phyloP scores from a whole-genome alignment of 2,113 vertebrate species.

The Panthera uncia region DNA sequence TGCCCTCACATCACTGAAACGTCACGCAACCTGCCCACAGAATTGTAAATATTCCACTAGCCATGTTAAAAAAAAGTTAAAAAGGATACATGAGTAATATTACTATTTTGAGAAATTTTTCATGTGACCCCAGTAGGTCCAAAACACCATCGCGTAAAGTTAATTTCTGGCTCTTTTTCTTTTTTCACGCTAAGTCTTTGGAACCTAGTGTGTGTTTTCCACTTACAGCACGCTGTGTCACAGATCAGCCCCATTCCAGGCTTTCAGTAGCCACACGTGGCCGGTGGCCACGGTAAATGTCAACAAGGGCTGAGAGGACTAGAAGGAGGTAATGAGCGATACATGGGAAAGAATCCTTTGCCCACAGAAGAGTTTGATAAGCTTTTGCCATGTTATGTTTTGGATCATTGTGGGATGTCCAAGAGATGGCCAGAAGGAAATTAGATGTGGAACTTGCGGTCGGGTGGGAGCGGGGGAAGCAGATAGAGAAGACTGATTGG shows the following conservation, averaged over 20 bases:
- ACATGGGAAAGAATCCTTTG: background rate
- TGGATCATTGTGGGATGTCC: background rate
- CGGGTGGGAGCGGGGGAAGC: too few relatives aligned
- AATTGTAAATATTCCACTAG: background rate
- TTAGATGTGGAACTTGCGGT: background rate
- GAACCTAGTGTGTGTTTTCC: background rate
- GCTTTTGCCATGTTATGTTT: background rate
- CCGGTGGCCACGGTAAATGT: background rate
- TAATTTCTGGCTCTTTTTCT: background rate
- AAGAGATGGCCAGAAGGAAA: background rate
- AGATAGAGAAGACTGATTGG: background rate
- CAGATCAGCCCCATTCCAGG: background rate
- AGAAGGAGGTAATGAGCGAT: background rate
- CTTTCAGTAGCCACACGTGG: background rate
- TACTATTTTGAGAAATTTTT: background rate
- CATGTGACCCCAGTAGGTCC: background rate
- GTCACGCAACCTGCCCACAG: background rate
- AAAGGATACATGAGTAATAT: background rate
- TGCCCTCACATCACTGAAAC: background rate
- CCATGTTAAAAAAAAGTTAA: background rate
- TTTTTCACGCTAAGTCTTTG: background rate
- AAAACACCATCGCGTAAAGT: background rate
- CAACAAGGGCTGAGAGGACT: background rate
- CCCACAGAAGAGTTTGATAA: background rate
- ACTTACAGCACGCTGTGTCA: accelerated